A percentile compares a stretch with the other conserved stretches of the same genome.
Conservation (phyloP, 2,797 vertebrate species). For the Podarcis lilfordi region DNA sequence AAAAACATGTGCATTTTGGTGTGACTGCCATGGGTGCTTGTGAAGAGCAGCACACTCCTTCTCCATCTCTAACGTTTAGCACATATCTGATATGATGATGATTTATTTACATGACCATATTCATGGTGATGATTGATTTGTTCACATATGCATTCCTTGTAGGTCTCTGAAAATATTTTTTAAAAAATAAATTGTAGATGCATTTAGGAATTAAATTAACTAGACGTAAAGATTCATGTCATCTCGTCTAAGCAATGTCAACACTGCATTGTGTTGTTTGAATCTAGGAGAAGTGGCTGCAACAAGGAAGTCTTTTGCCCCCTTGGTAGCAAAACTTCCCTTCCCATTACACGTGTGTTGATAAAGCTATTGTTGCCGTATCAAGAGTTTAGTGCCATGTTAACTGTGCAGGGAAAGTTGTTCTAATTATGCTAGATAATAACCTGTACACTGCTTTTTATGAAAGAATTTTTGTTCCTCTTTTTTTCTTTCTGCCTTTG, state of each 20-base stretch:
- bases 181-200: not conserved
- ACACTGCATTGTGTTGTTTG: not conserved
- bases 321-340: not conserved
- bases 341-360: not conserved
- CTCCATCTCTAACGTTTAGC: not conserved
- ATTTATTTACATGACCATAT: not conserved
- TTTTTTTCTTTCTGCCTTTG: not conserved
- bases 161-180: not conserved
- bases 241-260: not conserved
- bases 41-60: not conserved
- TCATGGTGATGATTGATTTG: no score
- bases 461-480: slow-evolving; percentile 17
- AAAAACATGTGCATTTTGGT: not conserved
- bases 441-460: not conserved
- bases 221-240: not conserved
- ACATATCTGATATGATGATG: not conserved
- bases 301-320: not conserved
- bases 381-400: not conserved
- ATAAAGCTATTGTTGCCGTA: not conserved
- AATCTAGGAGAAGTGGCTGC: not conserved
- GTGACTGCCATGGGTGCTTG: not conserved
- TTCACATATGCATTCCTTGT: not conserved
- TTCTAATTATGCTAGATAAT: not conserved
- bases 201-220: not conserved
- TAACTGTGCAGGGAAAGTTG: slow-evolving; percentile 15